phyloP scores from a whole-genome alignment of 2,888 invertebrate species.

The Oegoconia quadripuncta region DNA sequence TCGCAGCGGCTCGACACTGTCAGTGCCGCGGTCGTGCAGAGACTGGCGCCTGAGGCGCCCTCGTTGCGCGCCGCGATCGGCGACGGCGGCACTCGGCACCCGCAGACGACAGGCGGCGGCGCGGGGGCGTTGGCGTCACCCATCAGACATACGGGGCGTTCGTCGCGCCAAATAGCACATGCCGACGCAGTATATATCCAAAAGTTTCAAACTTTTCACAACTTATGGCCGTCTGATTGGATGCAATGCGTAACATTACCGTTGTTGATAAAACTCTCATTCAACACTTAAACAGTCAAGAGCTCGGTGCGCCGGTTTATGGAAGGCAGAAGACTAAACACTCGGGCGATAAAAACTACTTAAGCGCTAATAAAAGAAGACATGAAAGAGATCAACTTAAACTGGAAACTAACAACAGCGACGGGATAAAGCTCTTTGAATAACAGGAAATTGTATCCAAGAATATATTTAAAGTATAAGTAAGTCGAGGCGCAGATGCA shows the following conservation, averaged over 20 bases:
- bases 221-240: slow-evolving; percentile 27
- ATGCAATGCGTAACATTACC: slow-evolving; percentile 33
- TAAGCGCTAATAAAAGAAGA: slow-evolving; percentile 7
- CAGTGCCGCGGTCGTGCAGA: slow-evolving; percentile 72
- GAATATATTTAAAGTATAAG: neutral
- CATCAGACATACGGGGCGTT: slow-evolving; percentile 35
- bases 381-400: neutral
- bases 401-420: neutral
- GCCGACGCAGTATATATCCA: slow-evolving; percentile 27
- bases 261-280: slow-evolving; percentile 32
- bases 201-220: slow-evolving; percentile 43
- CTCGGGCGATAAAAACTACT: slow-evolving; percentile 22
- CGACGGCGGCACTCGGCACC: slow-evolving; percentile 24
- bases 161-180: slow-evolving; percentile 21
- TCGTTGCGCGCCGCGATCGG: slow-evolving; percentile 24
- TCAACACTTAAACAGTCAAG: slow-evolving; percentile 25
- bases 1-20: slow-evolving; percentile 74
- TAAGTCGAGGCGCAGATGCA: slow-evolving; percentile 22
- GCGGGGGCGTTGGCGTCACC: slow-evolving; percentile 14
- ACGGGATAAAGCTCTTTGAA: too few species aligned
- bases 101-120: slow-evolving; percentile 29
- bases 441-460: neutral
- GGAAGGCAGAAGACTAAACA: slow-evolving; percentile 49
- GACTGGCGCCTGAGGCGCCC: slow-evolving; percentile 46
- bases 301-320: slow-evolving; percentile 27